These are phyloP conservation scores for Heliconius himera DNA, from an alignment of 1,140 invertebrate species.

Conservation along the genomic window DNA sequence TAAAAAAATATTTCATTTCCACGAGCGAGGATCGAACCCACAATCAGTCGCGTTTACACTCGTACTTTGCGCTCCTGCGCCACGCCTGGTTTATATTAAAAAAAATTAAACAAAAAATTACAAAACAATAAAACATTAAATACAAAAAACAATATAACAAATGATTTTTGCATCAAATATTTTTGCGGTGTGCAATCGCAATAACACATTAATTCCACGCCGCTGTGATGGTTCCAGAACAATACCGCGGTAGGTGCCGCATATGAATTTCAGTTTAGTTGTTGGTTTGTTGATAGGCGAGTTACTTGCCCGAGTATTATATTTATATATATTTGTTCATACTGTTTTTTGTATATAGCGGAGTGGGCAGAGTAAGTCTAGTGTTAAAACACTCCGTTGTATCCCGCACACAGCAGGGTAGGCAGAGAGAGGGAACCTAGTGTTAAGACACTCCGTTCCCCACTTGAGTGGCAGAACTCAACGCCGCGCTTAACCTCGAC, in stretches of 20 bases:
- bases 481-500: too few relatives aligned
- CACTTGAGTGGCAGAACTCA: too few relatives aligned
- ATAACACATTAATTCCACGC: slow-evolving; percentile 50
- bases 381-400: too few relatives aligned
- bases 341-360: too few relatives aligned
- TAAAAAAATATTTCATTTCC: too few relatives aligned
- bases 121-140: not conserved
- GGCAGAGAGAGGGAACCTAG: too few relatives aligned
- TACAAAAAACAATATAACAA: not conserved
- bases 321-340: not conserved
- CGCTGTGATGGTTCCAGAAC: slow-evolving; percentile 43
- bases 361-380: too few relatives aligned
- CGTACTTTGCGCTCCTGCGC: too few relatives aligned
- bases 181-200: slow-evolving; percentile 39
- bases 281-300: not conserved
- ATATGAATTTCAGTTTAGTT: slow-evolving; percentile 53
- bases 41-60: too few relatives aligned
- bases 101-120: not conserved
- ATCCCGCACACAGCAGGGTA: too few relatives aligned
- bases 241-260: slow-evolving; percentile 42
- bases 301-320: slow-evolving; percentile 20
- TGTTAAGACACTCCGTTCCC: too few relatives aligned
- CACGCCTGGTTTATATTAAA: not conserved
- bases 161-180: slow-evolving; percentile 36
- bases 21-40: too few relatives aligned